Conservation (phyloP, 2,113 vertebrate species). For the Corydoras maculifer region DNA sequence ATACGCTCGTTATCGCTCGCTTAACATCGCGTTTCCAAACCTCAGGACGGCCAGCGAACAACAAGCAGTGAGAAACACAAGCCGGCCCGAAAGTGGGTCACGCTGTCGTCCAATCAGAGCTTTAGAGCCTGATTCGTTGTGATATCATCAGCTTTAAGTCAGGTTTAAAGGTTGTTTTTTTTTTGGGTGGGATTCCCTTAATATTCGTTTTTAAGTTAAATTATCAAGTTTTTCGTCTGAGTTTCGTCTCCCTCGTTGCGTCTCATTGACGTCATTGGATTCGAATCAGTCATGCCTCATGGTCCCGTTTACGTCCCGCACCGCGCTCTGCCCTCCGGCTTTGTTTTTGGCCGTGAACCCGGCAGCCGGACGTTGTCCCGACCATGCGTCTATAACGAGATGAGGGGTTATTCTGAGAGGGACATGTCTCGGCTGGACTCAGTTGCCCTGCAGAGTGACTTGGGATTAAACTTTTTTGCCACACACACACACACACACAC, state of each 20-base stretch:
- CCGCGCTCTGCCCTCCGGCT: neutral
- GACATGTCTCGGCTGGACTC: neutral
- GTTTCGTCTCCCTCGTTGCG: no score
- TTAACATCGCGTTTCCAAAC: constrained; percentile 46
- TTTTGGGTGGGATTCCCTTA: no score
- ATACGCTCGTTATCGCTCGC: constrained; percentile 47
- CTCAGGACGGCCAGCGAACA: constrained; percentile 26
- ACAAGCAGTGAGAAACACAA: neutral
- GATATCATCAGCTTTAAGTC: neutral
- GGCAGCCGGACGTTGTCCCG: neutral
- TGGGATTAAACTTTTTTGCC: neutral
- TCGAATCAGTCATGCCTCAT: no score
- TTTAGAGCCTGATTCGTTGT: neutral
- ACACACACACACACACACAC: constrained; percentile 5
- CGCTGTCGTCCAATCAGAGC: no score
- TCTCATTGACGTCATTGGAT: no score
- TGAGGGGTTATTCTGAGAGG: neutral
- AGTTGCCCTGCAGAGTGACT: neutral
- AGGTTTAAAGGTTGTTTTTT: no score
- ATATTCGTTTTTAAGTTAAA: no score
- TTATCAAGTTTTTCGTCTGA: no score
- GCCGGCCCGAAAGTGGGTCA: constrained; percentile 13
- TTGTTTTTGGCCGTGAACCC: neutral
- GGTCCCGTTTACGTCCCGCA: no score
- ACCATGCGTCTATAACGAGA: neutral